Percentiles rank a stretch among this genome's conserved stretches.
These are phyloP conservation scores for Ferrisia virgata DNA, from an alignment of 2,888 invertebrate species.

Conservation along the genomic window DNA sequence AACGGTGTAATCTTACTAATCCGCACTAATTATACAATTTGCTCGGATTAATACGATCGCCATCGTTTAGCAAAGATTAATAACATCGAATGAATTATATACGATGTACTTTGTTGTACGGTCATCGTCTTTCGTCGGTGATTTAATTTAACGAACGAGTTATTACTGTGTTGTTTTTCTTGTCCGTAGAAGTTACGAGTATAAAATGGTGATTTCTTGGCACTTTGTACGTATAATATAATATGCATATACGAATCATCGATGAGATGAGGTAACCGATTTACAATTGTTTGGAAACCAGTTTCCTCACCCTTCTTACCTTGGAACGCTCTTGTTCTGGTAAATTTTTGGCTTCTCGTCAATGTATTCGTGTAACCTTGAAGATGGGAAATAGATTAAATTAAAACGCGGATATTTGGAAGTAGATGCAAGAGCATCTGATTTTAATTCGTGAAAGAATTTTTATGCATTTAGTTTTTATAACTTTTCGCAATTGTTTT, in stretches of 20 bases:
- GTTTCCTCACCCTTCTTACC: neutral
- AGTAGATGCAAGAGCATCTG: neutral
- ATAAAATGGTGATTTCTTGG: neutral
- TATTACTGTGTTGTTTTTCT: neutral
- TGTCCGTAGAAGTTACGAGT: too few species aligned
- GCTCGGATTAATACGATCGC: too few species aligned
- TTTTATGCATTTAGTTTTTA: too few species aligned
- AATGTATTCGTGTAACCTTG: neutral
- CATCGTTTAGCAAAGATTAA: too few species aligned
- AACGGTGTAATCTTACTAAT: neutral
- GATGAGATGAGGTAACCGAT: neutral
- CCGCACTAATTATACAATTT: neutral
- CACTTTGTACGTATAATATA: neutral
- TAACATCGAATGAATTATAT: neutral
- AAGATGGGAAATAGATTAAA: neutral
- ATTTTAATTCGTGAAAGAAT: neutral
- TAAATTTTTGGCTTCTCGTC: neutral
- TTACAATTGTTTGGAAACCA: neutral
- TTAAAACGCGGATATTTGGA: neutral
- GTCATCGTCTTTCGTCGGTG: neutral
- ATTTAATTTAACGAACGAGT: neutral
- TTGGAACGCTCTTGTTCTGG: neutral
- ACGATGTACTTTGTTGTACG: neutral
- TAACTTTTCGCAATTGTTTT: too few species aligned
- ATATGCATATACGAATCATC: too few species aligned